Conservation (phyloP, 2,797 vertebrate species). For the Anomalospiza imberbis region DNA sequence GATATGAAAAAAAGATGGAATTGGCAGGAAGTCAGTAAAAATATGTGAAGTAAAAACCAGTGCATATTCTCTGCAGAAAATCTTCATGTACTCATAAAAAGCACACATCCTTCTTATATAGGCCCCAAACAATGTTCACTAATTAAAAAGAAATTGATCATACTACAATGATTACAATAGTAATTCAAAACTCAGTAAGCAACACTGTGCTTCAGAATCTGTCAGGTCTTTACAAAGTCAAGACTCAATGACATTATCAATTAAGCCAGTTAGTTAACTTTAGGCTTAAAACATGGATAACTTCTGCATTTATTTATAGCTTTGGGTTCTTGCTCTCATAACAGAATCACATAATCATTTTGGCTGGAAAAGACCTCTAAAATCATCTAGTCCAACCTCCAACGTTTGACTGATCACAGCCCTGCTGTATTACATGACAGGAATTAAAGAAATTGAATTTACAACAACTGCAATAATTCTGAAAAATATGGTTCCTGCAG, state of each 20-base stretch:
- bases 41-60: not conserved
- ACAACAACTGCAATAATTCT: not conserved
- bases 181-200: not conserved
- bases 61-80: not conserved
- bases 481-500: slow-evolving; percentile 32
- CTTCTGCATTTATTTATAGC: slow-evolving; percentile 13
- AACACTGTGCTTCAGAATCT: not conserved
- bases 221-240: not conserved
- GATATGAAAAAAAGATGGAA: not conserved
- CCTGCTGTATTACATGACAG: not conserved
- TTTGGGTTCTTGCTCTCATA: not conserved
- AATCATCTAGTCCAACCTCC: not conserved
- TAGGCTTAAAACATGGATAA: not conserved
- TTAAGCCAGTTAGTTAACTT: not conserved
- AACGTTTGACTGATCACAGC: not conserved
- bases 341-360: not conserved
- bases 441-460: slow-evolving; percentile 49
- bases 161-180: not conserved
- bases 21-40: not conserved
- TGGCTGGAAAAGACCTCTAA: not conserved
- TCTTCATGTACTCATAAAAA: not conserved
- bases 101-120: not conserved
- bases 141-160: not conserved
- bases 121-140: not conserved
- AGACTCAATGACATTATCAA: not conserved